Evolutionary conservation across 2,888 invertebrate species (phyloP), one percentile per base, ranked within the genome.

Genomic region (Bombyx huttoni): DNA sequence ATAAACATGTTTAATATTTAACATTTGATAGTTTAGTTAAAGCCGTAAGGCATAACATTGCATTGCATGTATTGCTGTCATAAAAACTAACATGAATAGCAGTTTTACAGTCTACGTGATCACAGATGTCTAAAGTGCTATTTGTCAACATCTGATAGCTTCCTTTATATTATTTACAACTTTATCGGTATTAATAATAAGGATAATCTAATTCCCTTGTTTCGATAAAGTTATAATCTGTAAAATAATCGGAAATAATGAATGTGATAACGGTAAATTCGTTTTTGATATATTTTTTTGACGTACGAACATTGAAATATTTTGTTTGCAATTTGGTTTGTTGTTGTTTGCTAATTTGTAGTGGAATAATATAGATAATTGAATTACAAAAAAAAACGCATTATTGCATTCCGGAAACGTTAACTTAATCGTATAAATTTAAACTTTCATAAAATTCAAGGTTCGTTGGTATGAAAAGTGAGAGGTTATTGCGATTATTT

Each of bases 141-240:
- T 40, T 40, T 10, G 40, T 10, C 12, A 40, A 40, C 7, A 10
- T 40, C 40, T n/a, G 40, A 34, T 40, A 14, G 7, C 45, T 45
- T 24, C 48, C n/a, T 34, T 34, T 46, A 52, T 34, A 52, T 35
- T 13, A 45, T 49, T 6, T 34, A 35, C 7, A 51, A 40, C 12
- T 40, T 40, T 62, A 57, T 57, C 56, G 54, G 55, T 54, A 49
- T 52, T 54, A 53, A 52, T 51, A 56, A 56, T 56, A 54, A 48
- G 50, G 24, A 52, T 54, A 58, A 64, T 63, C 67, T 63, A 56
- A 61, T 60, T 65, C 54, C 46, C 49, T 48, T 52, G 2, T 14
- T 13, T 14, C 7, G 14, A 48, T 48, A 48, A 24, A 13, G 14
- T 48, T 48, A 40, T 40, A 40, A 40, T 40, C 40, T 40, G 40